Conservation (phyloP, 2,888 invertebrate genomes). For the Ditula angustiorana region DNA sequence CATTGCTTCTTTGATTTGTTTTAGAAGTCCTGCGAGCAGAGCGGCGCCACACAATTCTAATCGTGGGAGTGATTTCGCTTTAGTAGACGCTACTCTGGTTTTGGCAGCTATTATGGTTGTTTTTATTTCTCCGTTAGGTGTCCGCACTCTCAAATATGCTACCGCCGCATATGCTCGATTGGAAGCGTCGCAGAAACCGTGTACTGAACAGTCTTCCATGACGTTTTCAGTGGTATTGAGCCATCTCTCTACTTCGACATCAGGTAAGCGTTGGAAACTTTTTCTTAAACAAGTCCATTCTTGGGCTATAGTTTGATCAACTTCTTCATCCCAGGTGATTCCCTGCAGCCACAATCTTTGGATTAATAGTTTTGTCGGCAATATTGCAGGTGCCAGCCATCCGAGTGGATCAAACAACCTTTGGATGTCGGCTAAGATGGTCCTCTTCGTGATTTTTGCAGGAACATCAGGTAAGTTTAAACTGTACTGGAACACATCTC, state of each 20-base stretch:
- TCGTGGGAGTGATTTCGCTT: conserved; percentile 19
- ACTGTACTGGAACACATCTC: conserved; percentile 43
- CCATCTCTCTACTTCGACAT: conserved; percentile 28
- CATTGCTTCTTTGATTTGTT: conserved; percentile 34
- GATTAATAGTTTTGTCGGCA: conserved; percentile 40
- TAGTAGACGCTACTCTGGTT: conserved; percentile 23
- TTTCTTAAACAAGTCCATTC: conserved; percentile 39
- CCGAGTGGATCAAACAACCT: conserved; percentile 47
- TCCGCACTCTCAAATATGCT: conserved; percentile 27
- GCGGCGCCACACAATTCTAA: conserved; percentile 37
- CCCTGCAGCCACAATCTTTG: too few relatives aligned
- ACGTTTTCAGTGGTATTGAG: conserved; percentile 9
- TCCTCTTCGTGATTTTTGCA: conserved; percentile 44
- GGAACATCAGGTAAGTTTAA: conserved; percentile 9
- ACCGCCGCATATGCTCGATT: conserved; percentile 29
- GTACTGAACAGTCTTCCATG: conserved; percentile 24
- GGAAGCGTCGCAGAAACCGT: conserved; percentile 37
- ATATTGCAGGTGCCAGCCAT: conserved; percentile 44
- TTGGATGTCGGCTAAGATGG: conserved; percentile 43
- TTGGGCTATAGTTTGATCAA: conserved; percentile 26
- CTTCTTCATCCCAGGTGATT: conserved; percentile 44
- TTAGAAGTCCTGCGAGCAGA: conserved; percentile 29
- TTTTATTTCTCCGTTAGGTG: not conserved
- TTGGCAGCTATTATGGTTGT: conserved; percentile 16
- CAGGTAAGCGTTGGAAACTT: conserved; percentile 8